Evolutionary conservation across 1,140 invertebrate genomes (phyloP), one percentile per base, ranked within the genome.

Genomic region (Ips nitidus): DNA sequence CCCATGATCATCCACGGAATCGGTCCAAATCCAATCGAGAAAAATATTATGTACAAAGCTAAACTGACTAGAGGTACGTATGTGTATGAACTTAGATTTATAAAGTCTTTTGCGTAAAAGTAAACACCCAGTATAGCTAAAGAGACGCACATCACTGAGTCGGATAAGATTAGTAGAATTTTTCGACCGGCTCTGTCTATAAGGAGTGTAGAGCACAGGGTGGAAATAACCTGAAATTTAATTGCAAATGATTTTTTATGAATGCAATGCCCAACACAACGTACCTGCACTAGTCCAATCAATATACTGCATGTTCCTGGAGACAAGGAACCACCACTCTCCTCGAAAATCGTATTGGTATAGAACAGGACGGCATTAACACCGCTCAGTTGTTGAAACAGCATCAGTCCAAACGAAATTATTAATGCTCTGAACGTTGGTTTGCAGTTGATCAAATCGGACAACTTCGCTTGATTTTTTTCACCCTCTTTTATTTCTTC

Each of bases 351-450:
- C 1, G 81, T 83, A 42, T 88, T 86, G 71, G 91, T 87, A 78
- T 92, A 94, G 80, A 94, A 93, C 37, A 94, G 84, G 1, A 95
- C 89, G 2, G 90, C 90, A 79, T 94, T 94, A 73, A 92, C 91
- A 22, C 93, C 93, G 4, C 87, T 89, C 5, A 93, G 81, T 78
- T 93, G 90, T 74, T 92, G 91, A 79, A 91, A 90, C 58, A 86
- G 79, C 66, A 91, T 88, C 50, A 94, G 80, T 1, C 87, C 85
- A 69, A 89, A 85, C 0, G 88, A 89, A 52, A 92, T 87, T 43
- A 90, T 82, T 61, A 94, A 78, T 0, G 86, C 89, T 71, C 86
- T 89, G 8, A 84, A 79, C 74, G 88, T 86, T 1, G 82, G 78
- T 58, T 81, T 81, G n/a, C 79, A 83, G 5, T 77, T 83, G 52